Conservation (phyloP, 1,140 invertebrate species). For the Drosophila dunni region DNA sequence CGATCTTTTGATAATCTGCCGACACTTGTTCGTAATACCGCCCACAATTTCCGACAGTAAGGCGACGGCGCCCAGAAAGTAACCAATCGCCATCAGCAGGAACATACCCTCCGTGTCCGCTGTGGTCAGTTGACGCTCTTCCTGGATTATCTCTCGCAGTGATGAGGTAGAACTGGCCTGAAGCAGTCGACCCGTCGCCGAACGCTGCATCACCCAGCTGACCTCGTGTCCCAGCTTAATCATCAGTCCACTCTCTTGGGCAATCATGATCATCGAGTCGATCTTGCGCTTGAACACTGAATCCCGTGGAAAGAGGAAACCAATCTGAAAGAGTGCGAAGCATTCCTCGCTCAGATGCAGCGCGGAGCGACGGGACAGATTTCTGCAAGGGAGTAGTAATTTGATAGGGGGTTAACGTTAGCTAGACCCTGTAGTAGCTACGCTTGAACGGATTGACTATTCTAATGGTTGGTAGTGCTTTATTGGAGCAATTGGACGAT, state of each 20-base stretch:
- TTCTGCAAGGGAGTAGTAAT: slow-evolving; percentile 54
- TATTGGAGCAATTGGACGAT: no score
- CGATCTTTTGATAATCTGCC: slow-evolving; percentile 73
- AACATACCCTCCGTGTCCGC: slow-evolving; percentile 93
- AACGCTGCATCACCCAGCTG: slow-evolving; percentile 88
- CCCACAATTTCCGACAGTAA: slow-evolving; percentile 88
- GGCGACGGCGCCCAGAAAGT: slow-evolving; percentile 86
- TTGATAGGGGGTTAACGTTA: no score
- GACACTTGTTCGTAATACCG: slow-evolving; percentile 87
- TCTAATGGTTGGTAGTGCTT: no score
- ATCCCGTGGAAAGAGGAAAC: slow-evolving; percentile 87
- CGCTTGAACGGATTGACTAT: no score
- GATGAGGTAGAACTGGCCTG: slow-evolving; percentile 84
- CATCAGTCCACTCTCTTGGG: slow-evolving; percentile 88
- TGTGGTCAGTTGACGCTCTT: slow-evolving; percentile 89
- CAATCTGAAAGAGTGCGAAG: slow-evolving; percentile 88
- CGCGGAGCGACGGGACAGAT: slow-evolving; percentile 86
- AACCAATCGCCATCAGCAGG: slow-evolving; percentile 88
- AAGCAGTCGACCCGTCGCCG: slow-evolving; percentile 86
- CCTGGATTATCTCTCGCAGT: slow-evolving; percentile 83
- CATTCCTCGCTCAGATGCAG: slow-evolving; percentile 90
- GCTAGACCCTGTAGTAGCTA: no score
- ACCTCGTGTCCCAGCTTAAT: slow-evolving; percentile 88
- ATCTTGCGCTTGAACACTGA: slow-evolving; percentile 87
- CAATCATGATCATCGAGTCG: slow-evolving; percentile 86